Base-by-base conservation (phyloP, 2,797 vertebrate genomes). In the Darevskia nairensis region DNA sequence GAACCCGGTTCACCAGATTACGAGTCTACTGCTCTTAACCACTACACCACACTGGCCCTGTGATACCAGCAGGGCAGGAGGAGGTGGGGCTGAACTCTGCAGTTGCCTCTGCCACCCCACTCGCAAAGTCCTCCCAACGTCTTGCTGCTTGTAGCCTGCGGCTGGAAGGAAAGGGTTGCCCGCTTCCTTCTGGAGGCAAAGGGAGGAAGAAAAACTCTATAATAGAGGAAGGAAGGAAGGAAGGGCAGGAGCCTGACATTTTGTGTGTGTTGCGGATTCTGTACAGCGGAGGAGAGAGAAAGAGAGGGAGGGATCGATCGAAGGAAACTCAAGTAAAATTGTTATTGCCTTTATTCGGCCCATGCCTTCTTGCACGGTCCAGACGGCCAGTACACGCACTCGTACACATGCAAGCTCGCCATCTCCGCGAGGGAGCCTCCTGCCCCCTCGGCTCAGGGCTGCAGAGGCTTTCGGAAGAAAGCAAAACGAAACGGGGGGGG, bases 331-430 rank as follows among this genome's bases (percentile, higher is more conserved):
- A 83, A 71, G 94, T 94, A 95, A 94, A 96, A 95, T 89, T 95
- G 95, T 97, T 97, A 97, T 96, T 97, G 97, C 96, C 96, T 97
- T 97, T 97, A 97, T 97, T 97, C 95, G 89, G 82, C 95, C 94
- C 95, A 93, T 50, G 5, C 90, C 93, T 95, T 95, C 95, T 91
- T 93, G 90, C 95, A 94, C 92, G 92, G 96, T 94, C 94, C 96
- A 95, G 95, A 91, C 90, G 93, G 93, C 95, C 95, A 84, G 93
- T 91, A 95, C 93, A 92, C 94, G 84, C 92, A 91, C 90, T 82
- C 94, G 88, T 92, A 80, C 92, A 91, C 93, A 92, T 94, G 92
- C 94, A 93, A 95, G 96, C 92, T 95, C 88, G 93, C 94, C 96
- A 91, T 88, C 90, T 95, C 94, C 92, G 82, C 90, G 90, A 95